These are phyloP conservation scores for Aphis craccivora DNA, from an alignment of 1,140 invertebrate genomes.

Conservation along the genomic window DNA sequence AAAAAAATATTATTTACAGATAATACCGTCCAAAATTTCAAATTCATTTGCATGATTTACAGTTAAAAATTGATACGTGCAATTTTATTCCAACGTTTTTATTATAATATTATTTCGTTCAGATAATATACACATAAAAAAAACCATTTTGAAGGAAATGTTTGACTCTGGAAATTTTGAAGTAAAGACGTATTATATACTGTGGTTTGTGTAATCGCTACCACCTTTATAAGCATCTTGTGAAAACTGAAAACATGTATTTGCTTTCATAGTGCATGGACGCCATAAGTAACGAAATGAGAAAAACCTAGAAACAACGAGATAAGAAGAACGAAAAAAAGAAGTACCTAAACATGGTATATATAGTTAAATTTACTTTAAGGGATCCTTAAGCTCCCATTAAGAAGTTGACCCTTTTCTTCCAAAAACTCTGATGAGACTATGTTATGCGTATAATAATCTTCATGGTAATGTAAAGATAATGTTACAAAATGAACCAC, in stretches of 20 bases:
- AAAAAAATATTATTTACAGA: background rate
- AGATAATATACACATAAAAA: background rate
- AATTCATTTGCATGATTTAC: constrained; percentile 17
- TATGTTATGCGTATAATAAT: constrained; percentile 23
- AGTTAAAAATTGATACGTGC: background rate
- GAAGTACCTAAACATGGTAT: background rate
- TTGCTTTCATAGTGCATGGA: constrained; percentile 14
- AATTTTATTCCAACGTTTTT: background rate
- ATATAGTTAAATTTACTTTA: constrained; percentile 23
- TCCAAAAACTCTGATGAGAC: background rate
- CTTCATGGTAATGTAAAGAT: background rate
- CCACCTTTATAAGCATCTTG: constrained; percentile 19
- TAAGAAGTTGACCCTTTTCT: constrained; percentile 28
- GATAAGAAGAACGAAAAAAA: constrained; percentile 6
- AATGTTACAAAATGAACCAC: background rate
- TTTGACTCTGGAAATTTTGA: background rate
- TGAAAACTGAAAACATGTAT: constrained; percentile 53
- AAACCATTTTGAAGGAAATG: background rate
- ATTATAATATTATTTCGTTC: background rate
- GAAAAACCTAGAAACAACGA: background rate
- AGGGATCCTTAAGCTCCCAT: background rate
- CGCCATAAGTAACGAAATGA: background rate
- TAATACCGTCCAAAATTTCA: background rate
- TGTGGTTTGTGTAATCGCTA: background rate
- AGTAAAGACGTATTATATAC: background rate